Conservation (phyloP, 1,140 invertebrate species). For the Rhagoletis pomonella region DNA sequence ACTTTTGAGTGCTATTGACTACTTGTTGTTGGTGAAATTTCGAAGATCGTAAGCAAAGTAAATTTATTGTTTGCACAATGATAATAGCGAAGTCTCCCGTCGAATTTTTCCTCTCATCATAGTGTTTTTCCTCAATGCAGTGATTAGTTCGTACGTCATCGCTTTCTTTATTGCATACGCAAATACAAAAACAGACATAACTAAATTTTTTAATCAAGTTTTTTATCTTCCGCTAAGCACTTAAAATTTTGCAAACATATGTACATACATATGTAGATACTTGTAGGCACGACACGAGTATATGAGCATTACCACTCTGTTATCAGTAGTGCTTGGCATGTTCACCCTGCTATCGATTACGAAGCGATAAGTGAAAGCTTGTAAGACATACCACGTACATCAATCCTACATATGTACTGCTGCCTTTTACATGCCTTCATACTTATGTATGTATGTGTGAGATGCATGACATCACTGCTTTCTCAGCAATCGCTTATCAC, state of each 20-base stretch:
- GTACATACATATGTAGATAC: background rate
- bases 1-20: background rate
- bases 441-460: background rate
- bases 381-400: background rate
- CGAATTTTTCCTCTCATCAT: constrained; percentile 32
- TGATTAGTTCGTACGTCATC: constrained; percentile 11
- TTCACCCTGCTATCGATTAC: background rate
- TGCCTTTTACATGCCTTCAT: background rate
- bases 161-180: background rate
- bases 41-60: background rate
- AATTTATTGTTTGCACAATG: background rate
- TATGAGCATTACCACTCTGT: background rate
- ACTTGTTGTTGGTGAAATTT: background rate
- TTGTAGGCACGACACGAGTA: background rate
- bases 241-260: background rate
- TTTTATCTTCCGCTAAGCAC: constrained; percentile 1
- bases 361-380: background rate
- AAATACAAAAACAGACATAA: no score
- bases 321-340: background rate
- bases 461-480: background rate
- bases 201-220: background rate
- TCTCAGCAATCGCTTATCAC: no score
- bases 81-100: background rate
- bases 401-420: background rate
- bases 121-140: constrained; percentile 19